A percentile compares a stretch with the other conserved stretches of the same genome.
Evolutionary conservation across 2,797 vertebrate genomes (phyloP).

Genomic region (Tadarida brasiliensis): DNA sequence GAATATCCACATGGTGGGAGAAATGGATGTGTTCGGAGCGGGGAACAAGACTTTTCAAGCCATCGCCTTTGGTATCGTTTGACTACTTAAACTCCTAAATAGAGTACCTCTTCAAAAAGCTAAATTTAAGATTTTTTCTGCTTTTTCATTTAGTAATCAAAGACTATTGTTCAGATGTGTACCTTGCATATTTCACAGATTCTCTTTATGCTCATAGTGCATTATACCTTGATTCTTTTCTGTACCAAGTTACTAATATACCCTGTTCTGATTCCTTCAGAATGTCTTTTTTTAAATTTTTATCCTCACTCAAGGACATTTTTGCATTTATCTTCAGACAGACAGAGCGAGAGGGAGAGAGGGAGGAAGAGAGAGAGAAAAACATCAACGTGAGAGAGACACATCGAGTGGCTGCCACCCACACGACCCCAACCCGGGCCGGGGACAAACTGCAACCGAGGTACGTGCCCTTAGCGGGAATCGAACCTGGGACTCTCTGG

Average conservation of each 20-base stretch:
- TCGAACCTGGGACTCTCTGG: too few species aligned
- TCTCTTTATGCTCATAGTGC: background rate
- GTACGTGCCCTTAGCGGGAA: too few species aligned
- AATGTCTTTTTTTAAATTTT: background rate
- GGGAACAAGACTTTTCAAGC: background rate
- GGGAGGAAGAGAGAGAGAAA: too few species aligned
- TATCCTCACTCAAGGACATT: too few species aligned
- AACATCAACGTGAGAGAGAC: too few species aligned
- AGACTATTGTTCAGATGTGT: background rate
- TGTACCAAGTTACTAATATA: background rate
- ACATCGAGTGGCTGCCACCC: too few species aligned
- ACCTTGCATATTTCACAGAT: background rate
- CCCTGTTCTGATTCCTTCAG: background rate
- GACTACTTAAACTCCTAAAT: background rate
- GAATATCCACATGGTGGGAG: background rate
- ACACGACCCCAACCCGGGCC: too few species aligned
- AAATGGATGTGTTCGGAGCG: rapidly evolving
- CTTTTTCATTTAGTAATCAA: background rate
- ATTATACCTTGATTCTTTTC: background rate
- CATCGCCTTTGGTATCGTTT: background rate
- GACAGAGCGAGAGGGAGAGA: too few species aligned
- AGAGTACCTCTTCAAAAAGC: background rate
- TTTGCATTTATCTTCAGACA: too few species aligned
- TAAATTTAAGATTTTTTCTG: background rate
- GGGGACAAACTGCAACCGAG: too few species aligned